These are phyloP conservation scores for Dendroctonus valens DNA, from an alignment of 1,140 invertebrate species.

Conservation along the genomic window DNA sequence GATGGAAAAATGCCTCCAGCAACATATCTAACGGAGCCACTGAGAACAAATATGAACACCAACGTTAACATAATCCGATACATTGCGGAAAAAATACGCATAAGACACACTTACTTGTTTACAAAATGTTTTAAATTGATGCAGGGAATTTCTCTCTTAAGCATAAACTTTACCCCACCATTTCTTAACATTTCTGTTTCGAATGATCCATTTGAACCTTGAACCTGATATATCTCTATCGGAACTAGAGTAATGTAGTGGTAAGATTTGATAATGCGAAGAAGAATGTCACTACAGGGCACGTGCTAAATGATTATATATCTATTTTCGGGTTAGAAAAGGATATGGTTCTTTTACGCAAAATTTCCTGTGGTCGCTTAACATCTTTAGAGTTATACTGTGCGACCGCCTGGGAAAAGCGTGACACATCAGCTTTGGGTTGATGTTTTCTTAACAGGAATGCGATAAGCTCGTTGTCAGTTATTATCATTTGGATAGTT, in stretches of 20 bases:
- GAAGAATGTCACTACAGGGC: constrained; percentile 24
- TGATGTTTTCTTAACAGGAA: not conserved
- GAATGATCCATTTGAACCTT: constrained; percentile 51
- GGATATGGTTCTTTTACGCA: not conserved
- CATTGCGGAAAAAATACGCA: constrained; percentile 33
- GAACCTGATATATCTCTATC: constrained; percentile 45
- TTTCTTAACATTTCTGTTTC: constrained; percentile 46
- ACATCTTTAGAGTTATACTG: not conserved
- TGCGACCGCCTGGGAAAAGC: not conserved
- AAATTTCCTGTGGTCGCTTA: not conserved
- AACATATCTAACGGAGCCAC: constrained; percentile 37
- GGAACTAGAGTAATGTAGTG: constrained; percentile 39
- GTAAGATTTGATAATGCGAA: constrained; percentile 29
- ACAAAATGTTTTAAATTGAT: constrained; percentile 43
- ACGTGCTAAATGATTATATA: constrained; percentile 26
- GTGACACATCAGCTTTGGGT: constrained; percentile 8
- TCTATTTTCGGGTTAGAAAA: constrained; percentile 12
- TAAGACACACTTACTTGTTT: constrained; percentile 38
- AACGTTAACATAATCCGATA: constrained; percentile 26
- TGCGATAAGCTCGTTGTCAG: not conserved
- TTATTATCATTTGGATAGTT: constrained; percentile 7
- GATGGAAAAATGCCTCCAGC: constrained; percentile 40
- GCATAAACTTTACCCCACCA: constrained; percentile 45
- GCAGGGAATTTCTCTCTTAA: constrained; percentile 45
- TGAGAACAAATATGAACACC: constrained; percentile 15